Percentiles rank a stretch among this genome's conserved stretches.
Evolutionary conservation across 2,888 invertebrate species (phyloP).

Genomic region (Ornithoptera priamus): DNA sequence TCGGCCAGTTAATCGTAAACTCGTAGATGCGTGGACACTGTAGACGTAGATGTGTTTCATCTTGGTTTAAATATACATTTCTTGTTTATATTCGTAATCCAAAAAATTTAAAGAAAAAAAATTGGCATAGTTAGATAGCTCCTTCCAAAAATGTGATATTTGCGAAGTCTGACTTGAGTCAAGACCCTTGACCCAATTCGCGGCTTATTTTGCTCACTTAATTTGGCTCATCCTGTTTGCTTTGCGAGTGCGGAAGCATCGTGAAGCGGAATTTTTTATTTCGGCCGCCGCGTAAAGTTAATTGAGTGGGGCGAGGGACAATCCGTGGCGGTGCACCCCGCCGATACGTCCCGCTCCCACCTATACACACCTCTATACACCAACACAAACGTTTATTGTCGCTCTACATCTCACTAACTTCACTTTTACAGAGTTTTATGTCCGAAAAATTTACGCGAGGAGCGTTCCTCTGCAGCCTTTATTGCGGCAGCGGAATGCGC

Average conservation of each 20-base stretch:
- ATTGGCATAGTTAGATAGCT: slow-evolving; percentile 30
- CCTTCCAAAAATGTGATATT: slow-evolving; percentile 54
- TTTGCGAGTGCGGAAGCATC: slow-evolving; percentile 62
- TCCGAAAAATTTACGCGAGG: slow-evolving; percentile 77
- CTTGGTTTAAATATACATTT: too few species aligned
- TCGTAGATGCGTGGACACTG: too few species aligned
- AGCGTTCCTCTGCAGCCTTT: slow-evolving; percentile 67
- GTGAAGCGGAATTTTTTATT: slow-evolving; percentile 58
- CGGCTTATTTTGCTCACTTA: slow-evolving; percentile 74
- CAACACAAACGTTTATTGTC: slow-evolving; percentile 77
- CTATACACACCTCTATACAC: slow-evolving; percentile 36
- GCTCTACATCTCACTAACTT: slow-evolving; percentile 76
- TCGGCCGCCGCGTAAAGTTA: slow-evolving; percentile 61
- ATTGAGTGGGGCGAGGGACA: slow-evolving; percentile 57
- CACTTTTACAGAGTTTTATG: slow-evolving; percentile 78
- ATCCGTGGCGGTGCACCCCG: slow-evolving; percentile 35
- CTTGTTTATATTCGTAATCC: background rate
- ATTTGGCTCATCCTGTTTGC: slow-evolving; percentile 75
- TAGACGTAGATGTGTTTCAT: too few species aligned
- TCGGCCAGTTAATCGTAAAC: too few species aligned
- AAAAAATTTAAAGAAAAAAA: background rate
- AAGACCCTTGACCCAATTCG: slow-evolving; percentile 67
- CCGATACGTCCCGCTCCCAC: slow-evolving; percentile 34
- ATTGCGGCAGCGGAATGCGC: slow-evolving; percentile 70
- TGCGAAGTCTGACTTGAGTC: slow-evolving; percentile 51